These are phyloP conservation scores for Columba janthina DNA, from an alignment of 2,113 vertebrate species.

Conservation along the genomic window DNA sequence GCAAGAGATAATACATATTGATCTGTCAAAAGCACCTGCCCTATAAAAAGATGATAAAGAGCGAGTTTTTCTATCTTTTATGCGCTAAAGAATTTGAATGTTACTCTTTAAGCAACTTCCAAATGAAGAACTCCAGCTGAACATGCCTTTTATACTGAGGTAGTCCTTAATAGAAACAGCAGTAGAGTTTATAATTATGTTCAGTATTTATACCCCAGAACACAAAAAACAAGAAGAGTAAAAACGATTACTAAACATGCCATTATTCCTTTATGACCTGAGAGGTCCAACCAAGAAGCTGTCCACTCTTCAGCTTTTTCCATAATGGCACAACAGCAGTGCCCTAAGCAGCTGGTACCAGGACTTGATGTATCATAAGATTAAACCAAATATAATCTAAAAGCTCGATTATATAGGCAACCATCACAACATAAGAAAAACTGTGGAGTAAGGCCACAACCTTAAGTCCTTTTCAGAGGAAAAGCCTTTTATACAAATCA, in stretches of 20 bases:
- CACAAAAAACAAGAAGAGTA: not conserved
- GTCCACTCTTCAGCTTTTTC: not conserved
- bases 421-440: not conserved
- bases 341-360: not conserved
- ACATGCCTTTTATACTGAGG: not conserved
- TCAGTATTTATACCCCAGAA: not conserved
- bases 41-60: not conserved
- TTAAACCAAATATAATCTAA: not conserved
- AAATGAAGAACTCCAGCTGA: not conserved
- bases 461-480: not conserved
- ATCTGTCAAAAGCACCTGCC: not conserved
- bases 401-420: not conserved
- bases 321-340: not conserved
- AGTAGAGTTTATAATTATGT: not conserved
- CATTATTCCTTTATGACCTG: not conserved
- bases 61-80: not conserved
- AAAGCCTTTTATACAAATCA: not conserved
- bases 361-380: not conserved
- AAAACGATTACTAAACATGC: not conserved
- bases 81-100: not conserved
- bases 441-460: not conserved
- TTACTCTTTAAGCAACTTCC: not conserved
- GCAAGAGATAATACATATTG: not conserved
- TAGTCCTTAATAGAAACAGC: not conserved
- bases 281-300: not conserved